Base-by-base conservation (phyloP, 2,888 invertebrate genomes). In the Electrophaes corylata region DNA sequence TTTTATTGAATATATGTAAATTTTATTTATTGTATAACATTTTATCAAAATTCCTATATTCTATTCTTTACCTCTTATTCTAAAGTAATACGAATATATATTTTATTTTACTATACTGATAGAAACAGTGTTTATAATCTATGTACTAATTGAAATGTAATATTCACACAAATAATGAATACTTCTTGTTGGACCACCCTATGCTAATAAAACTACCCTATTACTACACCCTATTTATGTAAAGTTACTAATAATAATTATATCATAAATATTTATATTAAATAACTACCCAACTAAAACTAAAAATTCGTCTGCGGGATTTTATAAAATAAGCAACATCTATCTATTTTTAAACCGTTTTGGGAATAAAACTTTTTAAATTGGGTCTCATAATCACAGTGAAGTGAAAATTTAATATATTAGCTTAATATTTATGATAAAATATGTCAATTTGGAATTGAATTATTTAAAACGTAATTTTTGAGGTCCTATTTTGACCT, bases 1-100 rank as follows among this genome's bases (percentile, higher is more conserved):
- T 69, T 72, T 67, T 72, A 70, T 76, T 70, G 62, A 69, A 58
- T 72, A 63, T 72, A 67, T 68, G 0, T 71, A 71, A 16, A 70
- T 71, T 71, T 70, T 40, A 46, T 49, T 37, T 31, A 19, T 55
- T 48, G 55, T 49, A 47, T 53, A 51, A 16, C 39, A 52, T 44
- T 44, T 20, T 23, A 16, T 31, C 45, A 33, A n/a, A 46, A 50
- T 41, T 50, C 31, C 44, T 47, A 44, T 57, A 50, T 49, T 49
- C 29, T 43, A 53, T 49, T 41, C 46, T 54, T 51, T 47, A 60
- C 39, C 8, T 26, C 3, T 33, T 55, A 44, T 47, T 35, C 52
- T 57, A 60, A 60, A 60, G 41, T 53, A 52, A 37, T 57, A 39
- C 51, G 26, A 54, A 47, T 57, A 46, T 37, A 39, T 8, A 12